Evolutionary conservation across 64 coral and sea anemone species (phyloP).

Genomic region (Cladopsammia gracilis): DNA sequence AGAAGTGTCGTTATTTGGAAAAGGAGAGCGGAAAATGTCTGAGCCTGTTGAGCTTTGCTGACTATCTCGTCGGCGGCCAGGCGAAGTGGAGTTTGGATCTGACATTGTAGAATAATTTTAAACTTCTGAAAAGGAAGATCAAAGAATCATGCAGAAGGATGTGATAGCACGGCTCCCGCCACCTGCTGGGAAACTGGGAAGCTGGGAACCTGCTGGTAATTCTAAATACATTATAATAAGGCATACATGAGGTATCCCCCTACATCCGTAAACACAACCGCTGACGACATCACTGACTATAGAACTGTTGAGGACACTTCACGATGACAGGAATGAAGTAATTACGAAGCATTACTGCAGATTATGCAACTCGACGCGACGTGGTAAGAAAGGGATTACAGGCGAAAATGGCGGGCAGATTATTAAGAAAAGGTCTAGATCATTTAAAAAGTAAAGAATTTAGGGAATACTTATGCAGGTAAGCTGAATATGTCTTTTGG

Average conservation of each 20-base stretch:
- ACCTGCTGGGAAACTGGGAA: not conserved
- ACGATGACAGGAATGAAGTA: not conserved
- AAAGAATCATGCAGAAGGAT: not conserved
- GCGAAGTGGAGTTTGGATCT: not conserved
- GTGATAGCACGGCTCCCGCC: not conserved
- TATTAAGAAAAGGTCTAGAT: constrained; percentile 60
- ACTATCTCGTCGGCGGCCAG: not conserved
- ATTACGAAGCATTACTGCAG: not conserved
- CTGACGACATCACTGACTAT: no score
- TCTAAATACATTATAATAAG: no score
- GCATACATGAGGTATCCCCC: no score
- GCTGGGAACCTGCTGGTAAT: no score
- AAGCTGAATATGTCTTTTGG: not conserved
- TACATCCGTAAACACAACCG: no score
- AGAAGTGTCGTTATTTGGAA: not conserved
- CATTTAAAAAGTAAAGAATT: constrained; percentile 99
- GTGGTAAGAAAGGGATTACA: not conserved
- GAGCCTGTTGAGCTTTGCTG: constrained; percentile 24
- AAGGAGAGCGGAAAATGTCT: not conserved
- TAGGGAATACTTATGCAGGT: constrained; percentile 96
- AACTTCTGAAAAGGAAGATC: not conserved
- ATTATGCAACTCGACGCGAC: no score
- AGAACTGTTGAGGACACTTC: not conserved
- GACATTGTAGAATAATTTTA: not conserved
- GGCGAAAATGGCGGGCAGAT: constrained; percentile 80